Conservation (phyloP, 2,113 vertebrate genomes). For the Tupaia tana region DNA sequence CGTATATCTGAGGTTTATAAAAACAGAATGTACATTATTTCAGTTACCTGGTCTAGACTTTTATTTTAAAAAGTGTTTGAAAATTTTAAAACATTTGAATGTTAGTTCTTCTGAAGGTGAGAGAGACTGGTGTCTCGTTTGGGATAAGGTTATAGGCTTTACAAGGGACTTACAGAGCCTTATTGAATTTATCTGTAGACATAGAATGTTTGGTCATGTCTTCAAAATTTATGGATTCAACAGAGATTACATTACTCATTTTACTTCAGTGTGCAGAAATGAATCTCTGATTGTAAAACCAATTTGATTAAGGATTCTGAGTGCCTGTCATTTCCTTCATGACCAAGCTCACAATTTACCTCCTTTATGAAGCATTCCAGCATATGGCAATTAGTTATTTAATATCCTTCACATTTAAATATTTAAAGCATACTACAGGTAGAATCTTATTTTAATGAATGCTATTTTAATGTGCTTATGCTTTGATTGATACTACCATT, state of each 20-base stretch:
- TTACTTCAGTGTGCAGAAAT: constrained; percentile 5
- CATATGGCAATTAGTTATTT: constrained; percentile 57
- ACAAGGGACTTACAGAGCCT: neutral
- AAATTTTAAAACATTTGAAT: neutral
- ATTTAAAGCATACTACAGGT: constrained; percentile 25
- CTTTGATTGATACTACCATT: neutral
- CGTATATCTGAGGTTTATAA: neutral
- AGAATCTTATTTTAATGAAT: constrained; percentile 35
- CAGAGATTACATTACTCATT: neutral
- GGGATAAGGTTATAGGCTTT: neutral
- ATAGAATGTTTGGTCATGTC: constrained; percentile 35
- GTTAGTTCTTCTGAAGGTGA: constrained; percentile 17
- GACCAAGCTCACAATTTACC: constrained; percentile 20
- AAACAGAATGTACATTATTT: neutral
- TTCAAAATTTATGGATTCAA: constrained; percentile 38
- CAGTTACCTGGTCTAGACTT: neutral
- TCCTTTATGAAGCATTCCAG: constrained; percentile 47
- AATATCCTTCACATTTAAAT: constrained; percentile 64
- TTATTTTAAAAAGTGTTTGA: neutral
- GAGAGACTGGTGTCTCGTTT: neutral
- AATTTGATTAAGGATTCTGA: constrained; percentile 52
- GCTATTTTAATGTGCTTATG: constrained; percentile 32
- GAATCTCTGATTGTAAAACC: constrained; percentile 40
- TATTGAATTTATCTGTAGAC: constrained; percentile 11
- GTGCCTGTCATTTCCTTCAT: constrained; percentile 43